phyloP scores from a whole-genome alignment of 2,888 invertebrate genomes.

The Rhodophaea formosa region DNA sequence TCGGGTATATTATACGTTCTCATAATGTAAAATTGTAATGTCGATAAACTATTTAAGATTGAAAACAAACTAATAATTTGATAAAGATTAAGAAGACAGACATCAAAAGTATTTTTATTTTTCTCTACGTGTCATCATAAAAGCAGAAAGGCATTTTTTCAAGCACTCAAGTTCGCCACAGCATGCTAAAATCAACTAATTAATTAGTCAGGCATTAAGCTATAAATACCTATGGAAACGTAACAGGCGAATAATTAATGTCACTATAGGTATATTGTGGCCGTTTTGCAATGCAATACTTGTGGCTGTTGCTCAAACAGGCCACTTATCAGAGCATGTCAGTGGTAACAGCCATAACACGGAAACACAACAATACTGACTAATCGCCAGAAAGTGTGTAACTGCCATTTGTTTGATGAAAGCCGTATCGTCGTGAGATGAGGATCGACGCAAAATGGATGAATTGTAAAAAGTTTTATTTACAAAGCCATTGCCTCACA shows the following conservation, averaged over 20 bases:
- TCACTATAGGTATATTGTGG: constrained; percentile 48
- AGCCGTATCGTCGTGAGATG: constrained; percentile 1
- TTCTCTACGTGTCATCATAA: too few relatives aligned
- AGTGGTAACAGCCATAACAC: constrained; percentile 31
- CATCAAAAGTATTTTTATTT: too few relatives aligned
- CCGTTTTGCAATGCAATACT: constrained; percentile 46
- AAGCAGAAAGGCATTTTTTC: too few relatives aligned
- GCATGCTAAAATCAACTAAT: constrained; percentile 25
- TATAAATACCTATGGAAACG: constrained; percentile 36
- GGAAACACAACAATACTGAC: constrained; percentile 33
- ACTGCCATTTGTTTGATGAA: constrained; percentile 17
- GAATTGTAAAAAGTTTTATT: not conserved
- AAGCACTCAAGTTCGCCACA: not conserved
- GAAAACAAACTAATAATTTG: too few relatives aligned
- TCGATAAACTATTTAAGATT: too few relatives aligned
- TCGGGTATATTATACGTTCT: too few relatives aligned
- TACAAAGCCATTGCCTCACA: constrained; percentile 35
- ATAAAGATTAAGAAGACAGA: too few relatives aligned
- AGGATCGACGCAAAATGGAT: not conserved
- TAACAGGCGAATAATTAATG: constrained; percentile 46
- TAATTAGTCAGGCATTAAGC: constrained; percentile 30
- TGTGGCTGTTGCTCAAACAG: constrained; percentile 39
- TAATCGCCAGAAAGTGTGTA: constrained; percentile 18
- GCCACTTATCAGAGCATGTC: constrained; percentile 43
- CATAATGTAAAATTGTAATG: too few relatives aligned